Base-by-base conservation (phyloP, 2,888 invertebrate genomes). In the Syrphus vitripennis region DNA sequence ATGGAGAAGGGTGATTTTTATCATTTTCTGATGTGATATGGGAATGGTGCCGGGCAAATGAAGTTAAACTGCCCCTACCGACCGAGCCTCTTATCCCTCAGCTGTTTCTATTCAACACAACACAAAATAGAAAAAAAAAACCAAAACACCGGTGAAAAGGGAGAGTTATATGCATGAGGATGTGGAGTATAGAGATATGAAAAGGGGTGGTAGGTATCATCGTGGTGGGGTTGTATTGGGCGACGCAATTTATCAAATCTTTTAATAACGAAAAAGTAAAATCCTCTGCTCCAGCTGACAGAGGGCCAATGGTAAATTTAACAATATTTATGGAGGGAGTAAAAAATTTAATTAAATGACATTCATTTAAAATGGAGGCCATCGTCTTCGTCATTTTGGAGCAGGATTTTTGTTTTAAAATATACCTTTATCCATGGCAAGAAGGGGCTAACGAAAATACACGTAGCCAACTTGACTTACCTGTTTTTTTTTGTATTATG, bases 131-230 rank as follows among this genome's bases (percentile, higher is more conserved):
- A 31, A 57, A 59, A 65, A 65, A 63, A 63, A 65, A 48, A 48
- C 4, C 12, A 77, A 84, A 84, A 84, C 65, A 84, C 84, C 84
- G 84, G 80, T 76, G 76, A 80, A 84, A 84, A 84, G 84, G 84
- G 80, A 84, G 84, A 84, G 84, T 84, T 75, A 19, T 65, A 40
- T 55, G 53, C 37, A 45, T 77, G 74, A 48, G 55, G 31, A 21
- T 53, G 55, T 61, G 26, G 40, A 42, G 40, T 42, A 19, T 31
- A 34, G 34, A 50, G 34, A 50, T 21, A 9, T n/a, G 10, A 67
- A 24, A 67, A 34, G 50, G 67, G 48, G 65, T 67, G 67, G 50
- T n/a, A n/a, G n/a, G n/a, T n/a, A n/a, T n/a, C n/a, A 10, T 4
- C 16, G 14, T 48, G 31, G 29, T 67, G 48, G n/a, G 31, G 34